A percentile compares a stretch with the other conserved stretches of the same genome.
These are phyloP conservation scores for Scaptomyza reducta DNA, from an alignment of 2,888 invertebrate species.

Conservation along the genomic window DNA sequence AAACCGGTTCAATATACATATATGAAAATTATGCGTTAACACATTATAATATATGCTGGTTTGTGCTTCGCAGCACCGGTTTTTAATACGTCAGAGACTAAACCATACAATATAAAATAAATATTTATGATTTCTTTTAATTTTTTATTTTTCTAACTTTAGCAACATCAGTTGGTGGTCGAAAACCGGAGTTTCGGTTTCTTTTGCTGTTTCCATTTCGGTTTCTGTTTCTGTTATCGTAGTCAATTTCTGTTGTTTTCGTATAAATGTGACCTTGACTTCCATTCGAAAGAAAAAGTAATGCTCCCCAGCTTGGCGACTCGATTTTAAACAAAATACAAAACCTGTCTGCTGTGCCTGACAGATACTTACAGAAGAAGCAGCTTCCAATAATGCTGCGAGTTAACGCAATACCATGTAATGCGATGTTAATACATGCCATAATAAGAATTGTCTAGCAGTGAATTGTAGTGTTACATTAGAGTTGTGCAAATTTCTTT, in stretches of 20 bases:
- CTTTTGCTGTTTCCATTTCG: constrained; percentile 20
- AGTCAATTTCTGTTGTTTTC: constrained; percentile 34
- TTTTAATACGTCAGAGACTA: constrained; percentile 44
- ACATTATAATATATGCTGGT: constrained; percentile 31
- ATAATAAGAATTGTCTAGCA: not conserved
- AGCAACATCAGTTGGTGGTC: constrained; percentile 10
- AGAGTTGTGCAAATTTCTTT: not conserved
- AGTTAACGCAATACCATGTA: not conserved
- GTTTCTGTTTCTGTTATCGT: constrained; percentile 22
- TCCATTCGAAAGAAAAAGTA: constrained; percentile 75
- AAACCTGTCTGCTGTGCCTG: constrained; percentile 35
- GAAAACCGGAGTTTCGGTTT: constrained; percentile 11
- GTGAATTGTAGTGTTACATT: not conserved
- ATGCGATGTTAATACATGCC: not conserved
- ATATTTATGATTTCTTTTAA: constrained; percentile 69
- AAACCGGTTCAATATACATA: constrained; percentile 60
- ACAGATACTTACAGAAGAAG: constrained; percentile 7
- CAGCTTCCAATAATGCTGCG: not conserved
- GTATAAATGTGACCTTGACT: constrained; percentile 68
- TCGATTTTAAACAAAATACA: constrained; percentile 47
- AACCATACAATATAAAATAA: constrained; percentile 54
- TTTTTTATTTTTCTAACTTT: constrained; percentile 25
- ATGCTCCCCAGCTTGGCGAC: constrained; percentile 40
- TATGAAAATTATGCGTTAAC: constrained; percentile 50
- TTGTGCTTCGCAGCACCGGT: constrained; percentile 47